A percentile compares a stretch with the other conserved stretches of the same genome.
phyloP scores from a whole-genome alignment of 2,888 invertebrate species.

The Drosophila testacea region DNA sequence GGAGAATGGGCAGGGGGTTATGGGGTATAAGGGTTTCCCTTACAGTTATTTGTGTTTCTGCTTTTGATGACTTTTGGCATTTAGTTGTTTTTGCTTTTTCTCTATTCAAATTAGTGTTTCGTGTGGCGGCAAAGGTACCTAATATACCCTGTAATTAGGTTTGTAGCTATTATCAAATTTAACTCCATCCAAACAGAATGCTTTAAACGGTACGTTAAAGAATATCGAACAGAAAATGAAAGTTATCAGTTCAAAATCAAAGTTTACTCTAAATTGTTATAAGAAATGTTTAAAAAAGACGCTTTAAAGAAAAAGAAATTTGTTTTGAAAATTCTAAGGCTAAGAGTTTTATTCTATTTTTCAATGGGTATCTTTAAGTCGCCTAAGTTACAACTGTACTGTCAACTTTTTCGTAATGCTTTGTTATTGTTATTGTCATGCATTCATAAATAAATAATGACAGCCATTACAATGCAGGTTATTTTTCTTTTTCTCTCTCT shows the following conservation, averaged over 20 bases:
- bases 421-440: slow-evolving; percentile 65
- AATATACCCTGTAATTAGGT: slow-evolving; percentile 30
- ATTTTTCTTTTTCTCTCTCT: neutral
- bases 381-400: neutral
- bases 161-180: neutral
- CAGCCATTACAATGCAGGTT: slow-evolving; percentile 69
- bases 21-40: neutral
- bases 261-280: no score
- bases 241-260: no score
- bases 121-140: slow-evolving; percentile 11
- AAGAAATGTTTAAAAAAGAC: neutral
- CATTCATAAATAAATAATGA: slow-evolving; percentile 78
- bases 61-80: slow-evolving; percentile 69
- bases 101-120: slow-evolving; percentile 48
- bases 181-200: no score
- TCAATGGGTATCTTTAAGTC: slow-evolving; percentile 26
- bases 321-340: no score
- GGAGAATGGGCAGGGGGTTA: neutral
- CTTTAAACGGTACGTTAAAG: no score
- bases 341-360: neutral
- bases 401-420: slow-evolving; percentile 35
- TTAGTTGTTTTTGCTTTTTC: slow-evolving; percentile 45
- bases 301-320: neutral
- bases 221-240: no score
- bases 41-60: slow-evolving; percentile 33